phyloP scores from a whole-genome alignment of 2,113 vertebrate genomes.

The Taurulus bubalis region DNA sequence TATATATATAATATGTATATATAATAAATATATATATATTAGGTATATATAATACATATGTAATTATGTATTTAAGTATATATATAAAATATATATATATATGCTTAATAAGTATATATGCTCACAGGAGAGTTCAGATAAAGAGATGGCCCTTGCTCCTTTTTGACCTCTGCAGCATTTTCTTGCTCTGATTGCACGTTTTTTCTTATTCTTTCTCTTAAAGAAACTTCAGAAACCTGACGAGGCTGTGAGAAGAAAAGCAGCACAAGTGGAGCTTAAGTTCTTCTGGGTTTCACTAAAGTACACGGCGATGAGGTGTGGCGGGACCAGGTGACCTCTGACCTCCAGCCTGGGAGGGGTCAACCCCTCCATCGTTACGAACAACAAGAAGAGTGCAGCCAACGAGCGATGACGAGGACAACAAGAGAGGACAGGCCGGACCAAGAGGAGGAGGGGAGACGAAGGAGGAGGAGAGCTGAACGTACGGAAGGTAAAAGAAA shows the following conservation, averaged over 20 bases:
- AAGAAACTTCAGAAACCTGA: background rate
- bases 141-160: too few species aligned
- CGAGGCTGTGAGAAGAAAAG: slow-evolving; percentile 31
- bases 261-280: slow-evolving; percentile 20
- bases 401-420: slow-evolving; percentile 66
- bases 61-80: too few species aligned
- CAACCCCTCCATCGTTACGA: slow-evolving; percentile 49
- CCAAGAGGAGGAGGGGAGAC: slow-evolving; percentile 54
- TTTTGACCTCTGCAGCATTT: background rate
- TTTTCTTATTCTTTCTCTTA: background rate
- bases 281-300: background rate
- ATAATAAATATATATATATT: too few species aligned
- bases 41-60: too few species aligned
- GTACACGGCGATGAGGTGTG: slow-evolving; percentile 34
- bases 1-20: too few species aligned
- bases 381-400: slow-evolving; percentile 62
- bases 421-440: slow-evolving; percentile 69
- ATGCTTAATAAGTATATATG: too few species aligned
- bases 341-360: slow-evolving; percentile 55
- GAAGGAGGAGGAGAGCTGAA: slow-evolving; percentile 1
- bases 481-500: background rate
- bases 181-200: too few species aligned
- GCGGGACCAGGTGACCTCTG: slow-evolving; percentile 54
- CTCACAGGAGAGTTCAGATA: too few species aligned
- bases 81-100: too few species aligned